A percentile compares a stretch with the other conserved stretches of the same genome.
phyloP scores from a whole-genome alignment of 1,140 invertebrate genomes.

The Ditylenchus dipsaci region DNA sequence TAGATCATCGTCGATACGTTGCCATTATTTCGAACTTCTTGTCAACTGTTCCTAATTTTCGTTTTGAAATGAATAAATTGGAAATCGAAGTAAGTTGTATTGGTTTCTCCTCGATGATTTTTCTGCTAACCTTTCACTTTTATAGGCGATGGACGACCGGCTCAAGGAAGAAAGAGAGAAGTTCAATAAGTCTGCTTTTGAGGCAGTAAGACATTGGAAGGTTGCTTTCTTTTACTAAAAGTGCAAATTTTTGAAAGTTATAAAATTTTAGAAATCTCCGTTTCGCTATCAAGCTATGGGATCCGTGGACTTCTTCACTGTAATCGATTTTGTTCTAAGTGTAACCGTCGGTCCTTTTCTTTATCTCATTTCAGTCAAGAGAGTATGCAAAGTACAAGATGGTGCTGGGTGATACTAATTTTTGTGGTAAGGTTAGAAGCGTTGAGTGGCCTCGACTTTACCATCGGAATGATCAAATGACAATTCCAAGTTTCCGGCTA shows the following conservation, averaged over 20 bases:
- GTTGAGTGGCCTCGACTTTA: background rate
- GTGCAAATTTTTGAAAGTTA: too few relatives aligned
- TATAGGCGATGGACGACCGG: background rate
- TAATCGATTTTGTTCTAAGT: background rate
- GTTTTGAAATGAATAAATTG: conserved; percentile 29
- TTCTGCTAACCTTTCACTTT: background rate
- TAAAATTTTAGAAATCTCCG: too few relatives aligned
- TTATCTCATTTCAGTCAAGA: background rate
- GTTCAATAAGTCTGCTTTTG: background rate
- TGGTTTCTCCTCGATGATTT: background rate
- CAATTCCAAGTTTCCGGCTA: background rate
- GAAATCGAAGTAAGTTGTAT: conserved; percentile 12
- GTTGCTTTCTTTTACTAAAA: too few relatives aligned
- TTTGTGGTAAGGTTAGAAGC: background rate
- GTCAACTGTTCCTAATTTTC: conserved; percentile 7
- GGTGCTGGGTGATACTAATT: background rate
- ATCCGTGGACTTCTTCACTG: background rate
- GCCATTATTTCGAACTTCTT: conserved; percentile 30
- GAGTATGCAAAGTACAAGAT: background rate
- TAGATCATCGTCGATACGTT: conserved; percentile 26
- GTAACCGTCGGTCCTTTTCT: background rate
- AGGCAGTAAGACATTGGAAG: background rate
- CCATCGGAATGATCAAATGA: background rate
- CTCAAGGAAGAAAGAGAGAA: background rate
- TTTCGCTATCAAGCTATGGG: background rate